Evolutionary conservation across 2,797 vertebrate species (phyloP).

Genomic region (Masticophis lateralis): DNA sequence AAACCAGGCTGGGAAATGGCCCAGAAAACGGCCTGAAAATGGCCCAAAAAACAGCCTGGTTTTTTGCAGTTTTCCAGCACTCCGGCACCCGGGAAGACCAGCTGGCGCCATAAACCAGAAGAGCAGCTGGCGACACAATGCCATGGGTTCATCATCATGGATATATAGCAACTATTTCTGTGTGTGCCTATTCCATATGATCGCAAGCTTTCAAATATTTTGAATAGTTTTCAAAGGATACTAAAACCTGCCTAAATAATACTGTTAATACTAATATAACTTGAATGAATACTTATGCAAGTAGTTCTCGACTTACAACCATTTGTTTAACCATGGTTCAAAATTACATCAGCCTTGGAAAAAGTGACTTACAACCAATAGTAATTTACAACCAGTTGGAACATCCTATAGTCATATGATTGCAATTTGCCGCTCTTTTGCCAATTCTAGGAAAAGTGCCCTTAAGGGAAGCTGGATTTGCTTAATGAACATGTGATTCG

Average conservation of each 20-base stretch:
- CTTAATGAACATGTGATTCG: not conserved
- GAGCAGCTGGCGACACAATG: too few relatives aligned
- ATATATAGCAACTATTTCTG: not conserved
- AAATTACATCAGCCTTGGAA: not conserved
- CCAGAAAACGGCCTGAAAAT: too few relatives aligned
- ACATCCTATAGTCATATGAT: not conserved
- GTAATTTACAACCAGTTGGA: not conserved
- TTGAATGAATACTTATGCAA: not conserved
- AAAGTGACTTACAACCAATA: not conserved
- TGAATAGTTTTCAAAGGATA: not conserved
- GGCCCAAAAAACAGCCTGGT: too few relatives aligned
- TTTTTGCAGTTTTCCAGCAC: too few relatives aligned
- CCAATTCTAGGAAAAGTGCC: not conserved
- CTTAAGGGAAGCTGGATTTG: not conserved
- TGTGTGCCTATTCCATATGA: not conserved
- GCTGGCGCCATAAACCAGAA: too few relatives aligned
- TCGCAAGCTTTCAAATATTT: not conserved
- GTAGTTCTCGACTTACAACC: not conserved
- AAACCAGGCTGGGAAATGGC: too few relatives aligned
- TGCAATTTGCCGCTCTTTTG: not conserved
- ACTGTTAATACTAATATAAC: not conserved
- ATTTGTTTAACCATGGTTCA: not conserved
- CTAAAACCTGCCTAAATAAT: not conserved
- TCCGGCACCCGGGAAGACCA: accelerated
- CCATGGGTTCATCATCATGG: too few relatives aligned